Percentiles rank a stretch among this genome's conserved stretches.
Conservation (phyloP, 2,888 invertebrate genomes). For the Dascillus cervinus region DNA sequence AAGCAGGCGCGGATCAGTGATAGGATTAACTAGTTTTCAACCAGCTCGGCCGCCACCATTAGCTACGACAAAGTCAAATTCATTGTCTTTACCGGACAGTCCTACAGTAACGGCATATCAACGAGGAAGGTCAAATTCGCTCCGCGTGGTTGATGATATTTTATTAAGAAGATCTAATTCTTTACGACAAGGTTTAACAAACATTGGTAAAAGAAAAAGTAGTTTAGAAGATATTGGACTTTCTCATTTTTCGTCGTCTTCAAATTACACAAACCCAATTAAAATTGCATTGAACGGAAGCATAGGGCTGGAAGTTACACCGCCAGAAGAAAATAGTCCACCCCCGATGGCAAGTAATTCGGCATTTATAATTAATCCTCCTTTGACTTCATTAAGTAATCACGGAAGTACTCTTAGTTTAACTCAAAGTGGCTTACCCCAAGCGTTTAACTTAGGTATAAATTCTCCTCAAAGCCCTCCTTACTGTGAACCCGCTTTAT, state of each 20-base stretch:
- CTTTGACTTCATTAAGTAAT: conserved; percentile 31
- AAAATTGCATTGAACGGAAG: conserved; percentile 81
- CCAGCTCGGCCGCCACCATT: conserved; percentile 68
- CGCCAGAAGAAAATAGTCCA: conserved; percentile 50
- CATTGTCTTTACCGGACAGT: conserved; percentile 81
- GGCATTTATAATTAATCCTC: conserved; percentile 45
- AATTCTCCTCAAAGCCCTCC: conserved; percentile 28
- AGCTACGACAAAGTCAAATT: conserved; percentile 79
- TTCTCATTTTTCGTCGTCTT: conserved; percentile 66
- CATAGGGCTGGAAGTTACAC: conserved; percentile 68
- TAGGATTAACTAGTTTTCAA: conserved; percentile 56
- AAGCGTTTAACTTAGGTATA: conserved; percentile 30
- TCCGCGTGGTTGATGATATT: conserved; percentile 80
- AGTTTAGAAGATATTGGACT: conserved; percentile 81
- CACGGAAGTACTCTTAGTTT: conserved; percentile 36
- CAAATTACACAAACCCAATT: conserved; percentile 66
- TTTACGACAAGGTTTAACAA: conserved; percentile 70
- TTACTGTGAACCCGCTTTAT: conserved; percentile 31
- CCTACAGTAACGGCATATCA: conserved; percentile 74
- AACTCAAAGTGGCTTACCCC: conserved; percentile 31
- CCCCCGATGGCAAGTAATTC: conserved; percentile 49
- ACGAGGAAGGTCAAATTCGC: conserved; percentile 71
- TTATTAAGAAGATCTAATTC: conserved; percentile 76
- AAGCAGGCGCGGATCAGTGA: conserved; percentile 63
- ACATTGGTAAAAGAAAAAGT: conserved; percentile 65